Conservation (phyloP, 2,888 invertebrate genomes). For the Dryococelus australis region DNA sequence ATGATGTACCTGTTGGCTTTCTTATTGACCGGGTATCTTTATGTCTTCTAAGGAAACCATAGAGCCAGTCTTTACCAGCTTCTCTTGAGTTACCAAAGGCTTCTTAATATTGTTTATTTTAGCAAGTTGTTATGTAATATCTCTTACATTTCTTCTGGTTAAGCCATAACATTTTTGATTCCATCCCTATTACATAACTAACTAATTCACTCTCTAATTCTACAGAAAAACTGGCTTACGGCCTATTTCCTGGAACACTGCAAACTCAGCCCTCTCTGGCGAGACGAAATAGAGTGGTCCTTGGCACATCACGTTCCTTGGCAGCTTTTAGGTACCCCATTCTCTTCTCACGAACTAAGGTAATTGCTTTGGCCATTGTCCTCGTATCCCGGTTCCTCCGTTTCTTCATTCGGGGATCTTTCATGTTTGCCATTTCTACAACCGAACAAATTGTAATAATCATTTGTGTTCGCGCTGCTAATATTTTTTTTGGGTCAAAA, state of each 20-base stretch:
- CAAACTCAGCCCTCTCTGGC: not conserved
- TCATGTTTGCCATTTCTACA: not conserved
- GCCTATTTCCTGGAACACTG: not conserved
- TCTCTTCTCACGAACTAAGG: not conserved
- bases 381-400: not conserved
- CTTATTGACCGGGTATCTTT: not conserved
- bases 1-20: constrained; percentile 5
- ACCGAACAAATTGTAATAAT: not conserved
- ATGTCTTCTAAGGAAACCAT: not conserved
- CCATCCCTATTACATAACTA: not conserved
- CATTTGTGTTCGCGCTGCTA: not conserved
- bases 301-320: not conserved
- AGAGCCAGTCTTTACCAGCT: not conserved
- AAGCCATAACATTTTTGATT: not conserved
- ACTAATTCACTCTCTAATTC: not conserved
- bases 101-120: not conserved
- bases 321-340: not conserved
- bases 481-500: too few species aligned
- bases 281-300: not conserved
- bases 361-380: not conserved
- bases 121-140: not conserved
- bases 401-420: not conserved
- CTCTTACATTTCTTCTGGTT: not conserved
- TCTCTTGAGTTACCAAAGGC: not conserved
- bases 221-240: not conserved